Base-by-base conservation (phyloP, 2,113 vertebrate species). In the Ciconia stormi region DNA sequence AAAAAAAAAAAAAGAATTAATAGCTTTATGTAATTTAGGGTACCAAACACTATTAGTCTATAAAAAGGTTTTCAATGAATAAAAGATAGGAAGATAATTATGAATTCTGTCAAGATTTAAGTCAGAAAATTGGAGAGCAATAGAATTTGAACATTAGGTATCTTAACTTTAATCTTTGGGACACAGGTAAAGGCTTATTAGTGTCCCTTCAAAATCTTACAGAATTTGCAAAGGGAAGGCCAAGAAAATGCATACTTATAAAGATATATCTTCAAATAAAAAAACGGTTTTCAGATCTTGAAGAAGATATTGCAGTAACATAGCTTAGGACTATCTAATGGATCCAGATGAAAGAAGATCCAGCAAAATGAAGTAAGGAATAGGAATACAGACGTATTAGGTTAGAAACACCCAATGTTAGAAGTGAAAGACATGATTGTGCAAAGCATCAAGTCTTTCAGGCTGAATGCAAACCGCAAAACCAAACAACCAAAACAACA, bases 321-420 rank as follows among this genome's bases (percentile, higher is more conserved):
- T 16, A 17, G 8, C 5, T 52, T 63, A 84, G 42, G 38, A 46
- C 13, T 58, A n/a, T 38, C 5, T 29, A 18, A 52, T 32, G 10
- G 10, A 56, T 6, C 11, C 23, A 76, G 34, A 23, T 3, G 4
- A 49, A 58, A 29, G 27, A 71, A 38, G 3, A 40, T 29, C 13
- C 62, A 59, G 42, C 8, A 52, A 83, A 62, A 83, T 62, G 10
- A 76, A 36, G 6, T 30, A 62, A 40, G 21, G n/a, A 40, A 2
- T 46, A n/a, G n/a, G 10, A 56, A 4, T 2, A 50, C 13, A 46
- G 3, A 19, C 3, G 1, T 20, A 26, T 16, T 55, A 40, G 6
- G 11, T 59, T 63, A 67, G 27, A 67, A 69, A 47, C 1, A 62
- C 18, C 2, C 10, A 30, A 4, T 18, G 6, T 50, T 22, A 69